Evolutionary conservation across 2,113 vertebrate species (phyloP), one percentile per base, ranked within the genome.

Genomic region (Corvus hawaiiensis): DNA sequence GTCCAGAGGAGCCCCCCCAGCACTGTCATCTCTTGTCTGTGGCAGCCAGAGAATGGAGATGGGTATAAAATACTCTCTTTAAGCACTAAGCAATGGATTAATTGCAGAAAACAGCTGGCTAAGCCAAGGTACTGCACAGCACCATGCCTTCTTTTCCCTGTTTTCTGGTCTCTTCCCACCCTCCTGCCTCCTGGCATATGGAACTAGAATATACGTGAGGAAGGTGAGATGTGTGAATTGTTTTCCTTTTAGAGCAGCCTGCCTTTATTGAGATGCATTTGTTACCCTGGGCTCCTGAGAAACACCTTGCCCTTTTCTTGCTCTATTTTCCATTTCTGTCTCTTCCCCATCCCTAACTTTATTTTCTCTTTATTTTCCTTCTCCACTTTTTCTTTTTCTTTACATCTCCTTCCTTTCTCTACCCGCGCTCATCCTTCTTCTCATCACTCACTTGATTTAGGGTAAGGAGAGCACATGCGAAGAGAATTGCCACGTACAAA

Each of bases 381-480:
- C 84, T 39, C 68, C 44, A 28, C 63, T 90, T 96, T 91, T 89
- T 72, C 81, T 86, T 96, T 91, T 86, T 72, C 81, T 84, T 96
- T 92, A 54, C 89, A 73, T 83, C 68, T 87, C 54, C 69, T 77
- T 73, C 74, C 82, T 82, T 69, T 81, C 95, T 86, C 78, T 91
- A 73, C 90, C 68, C 2, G 0, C 1, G 16, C 76, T 94, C 95
- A 94, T 95, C 84, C 80, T 73, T 95, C 93, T 94, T 75, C 85
- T 93, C 95, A 96, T 97, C 90, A 86, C 91, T 97, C 90, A 95
- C 94, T 95, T 96, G 97, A 97, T 97, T 97, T 97, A 97, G 90
- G 88, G 90, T 59, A 95, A 94, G 95, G 87, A 77, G 81, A 96
- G 91, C 91, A 89, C 94, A 92, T 92, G 94, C 1, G 85, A 77